phyloP scores from a whole-genome alignment of 2,888 invertebrate species.

The Pantelozetes paolii region DNA sequence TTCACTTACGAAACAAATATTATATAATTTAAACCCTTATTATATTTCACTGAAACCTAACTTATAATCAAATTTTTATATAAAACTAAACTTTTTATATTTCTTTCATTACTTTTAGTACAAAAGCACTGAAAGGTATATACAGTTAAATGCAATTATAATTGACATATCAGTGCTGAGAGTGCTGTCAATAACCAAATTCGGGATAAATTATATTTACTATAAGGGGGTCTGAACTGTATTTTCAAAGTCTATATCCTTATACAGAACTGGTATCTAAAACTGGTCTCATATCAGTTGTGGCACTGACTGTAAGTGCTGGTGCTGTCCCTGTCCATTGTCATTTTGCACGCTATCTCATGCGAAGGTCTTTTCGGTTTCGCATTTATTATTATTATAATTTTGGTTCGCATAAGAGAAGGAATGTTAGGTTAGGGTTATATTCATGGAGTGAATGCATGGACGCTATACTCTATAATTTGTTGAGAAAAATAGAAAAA shows the following conservation, averaged over 20 bases:
- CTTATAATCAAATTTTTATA: no score
- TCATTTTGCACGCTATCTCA: slow-evolving; percentile 35
- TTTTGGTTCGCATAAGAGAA: slow-evolving; percentile 27
- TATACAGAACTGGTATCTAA: slow-evolving; percentile 13
- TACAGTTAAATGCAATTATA: neutral
- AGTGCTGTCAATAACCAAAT: no score
- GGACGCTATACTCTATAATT: slow-evolving; percentile 35
- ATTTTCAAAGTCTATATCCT: slow-evolving; percentile 8
- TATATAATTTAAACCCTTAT: no score
- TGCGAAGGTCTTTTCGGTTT: slow-evolving; percentile 32
- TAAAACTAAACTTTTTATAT: no score
- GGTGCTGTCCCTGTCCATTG: slow-evolving; percentile 28
- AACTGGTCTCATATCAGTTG: slow-evolving; percentile 12
- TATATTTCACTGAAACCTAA: no score
- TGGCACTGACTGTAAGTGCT: neutral
- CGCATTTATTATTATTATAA: slow-evolving; percentile 35
- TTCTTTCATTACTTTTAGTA: no score
- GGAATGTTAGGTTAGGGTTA: slow-evolving; percentile 36
- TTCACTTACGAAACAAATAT: neutral
- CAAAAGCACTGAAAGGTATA: no score
- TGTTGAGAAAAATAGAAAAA: slow-evolving; percentile 31
- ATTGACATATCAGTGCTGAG: no score
- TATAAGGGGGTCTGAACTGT: neutral
- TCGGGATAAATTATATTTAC: no score
- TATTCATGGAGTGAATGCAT: slow-evolving; percentile 27